Base-by-base conservation (phyloP, 2,888 invertebrate genomes). In the Caradrina kadenii region DNA sequence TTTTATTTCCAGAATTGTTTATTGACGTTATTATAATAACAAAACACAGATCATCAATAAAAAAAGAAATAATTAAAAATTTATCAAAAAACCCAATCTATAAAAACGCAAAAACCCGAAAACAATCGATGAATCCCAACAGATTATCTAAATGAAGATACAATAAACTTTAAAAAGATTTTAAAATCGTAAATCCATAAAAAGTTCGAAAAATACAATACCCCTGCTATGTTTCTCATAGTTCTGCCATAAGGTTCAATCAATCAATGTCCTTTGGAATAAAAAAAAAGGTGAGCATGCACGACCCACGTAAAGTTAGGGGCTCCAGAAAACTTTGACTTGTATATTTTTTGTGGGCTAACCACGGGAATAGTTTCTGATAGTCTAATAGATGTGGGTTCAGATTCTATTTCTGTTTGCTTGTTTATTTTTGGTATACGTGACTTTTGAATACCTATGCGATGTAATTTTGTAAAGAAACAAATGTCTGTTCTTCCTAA, bases 221-320 rank as follows among this genome's bases (percentile, higher is more conserved):
- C 90, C 92, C 83, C 91, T 86, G 88, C 92, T 85, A 91, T 88
- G 92, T 90, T 93, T 92, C 94, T 92, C 93, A 94, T 93, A 94
- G 93, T 90, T 49, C 86, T 90, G 88, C 91, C 90, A 93, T 93
- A 94, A 94, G 92, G 95, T 92, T 92, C 93, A 93, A 95, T 95
- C 95, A 94, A 95, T 95, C 95, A 95, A 95, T 93, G 95, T 94
- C 95, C 91, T 91, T 91, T 92, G 91, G 92, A 93, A 92, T 93
- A 94, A 94, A 95, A 94, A n/a, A 93, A 93, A 92, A 84, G 85
- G 83, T 84, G 90, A 91, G 88, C 90, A 87, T 89, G 88, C 91
- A 88, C 94, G 94, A 94, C 95, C 95, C 94, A 95, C 94, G 93
- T 94, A 93, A 94, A 93, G 91, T 93, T 89, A 80, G 90, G 85